Evolutionary conservation across 1,140 invertebrate species (phyloP).

Genomic region (Hormaphis cornu): DNA sequence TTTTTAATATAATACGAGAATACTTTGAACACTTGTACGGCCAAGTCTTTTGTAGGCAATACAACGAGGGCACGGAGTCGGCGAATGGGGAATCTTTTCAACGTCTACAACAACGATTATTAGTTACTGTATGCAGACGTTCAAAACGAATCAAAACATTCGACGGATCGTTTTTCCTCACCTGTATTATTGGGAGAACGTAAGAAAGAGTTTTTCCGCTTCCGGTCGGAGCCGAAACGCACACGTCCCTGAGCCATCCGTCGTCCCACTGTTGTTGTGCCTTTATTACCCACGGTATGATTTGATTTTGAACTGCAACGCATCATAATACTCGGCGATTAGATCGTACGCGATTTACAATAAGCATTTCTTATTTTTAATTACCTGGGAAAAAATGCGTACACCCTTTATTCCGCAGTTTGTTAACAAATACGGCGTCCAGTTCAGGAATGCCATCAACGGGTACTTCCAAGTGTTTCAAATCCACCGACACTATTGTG

Average conservation of each 20-base stretch:
- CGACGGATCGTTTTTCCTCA: constrained; percentile 36
- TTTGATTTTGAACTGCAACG: constrained; percentile 65
- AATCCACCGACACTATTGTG: constrained; percentile 58
- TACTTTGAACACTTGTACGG: constrained; percentile 76
- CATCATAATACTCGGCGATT: constrained; percentile 7
- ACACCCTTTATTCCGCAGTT: constrained; percentile 60
- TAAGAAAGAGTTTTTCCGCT: constrained; percentile 96
- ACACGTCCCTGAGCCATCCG: constrained; percentile 75
- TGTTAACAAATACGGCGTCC: constrained; percentile 52
- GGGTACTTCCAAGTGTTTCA: constrained; percentile 51
- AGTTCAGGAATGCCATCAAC: constrained; percentile 53
- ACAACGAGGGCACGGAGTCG: constrained; percentile 76
- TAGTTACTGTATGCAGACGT: background rate
- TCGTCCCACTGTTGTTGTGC: constrained; percentile 47
- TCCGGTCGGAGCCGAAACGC: constrained; percentile 93
- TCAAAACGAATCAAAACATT: constrained; percentile 33
- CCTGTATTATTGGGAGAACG: constrained; percentile 83
- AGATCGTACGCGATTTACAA: background rate
- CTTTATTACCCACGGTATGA: constrained; percentile 69
- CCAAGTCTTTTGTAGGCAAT: constrained; percentile 84
- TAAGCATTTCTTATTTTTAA: background rate
- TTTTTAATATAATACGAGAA: constrained; percentile 62
- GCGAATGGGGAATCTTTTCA: constrained; percentile 44
- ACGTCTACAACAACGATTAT: constrained; percentile 41
- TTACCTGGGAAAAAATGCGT: constrained; percentile 60